Percentiles rank a stretch among this genome's conserved stretches.
Evolutionary conservation across 2,888 invertebrate genomes (phyloP).

Genomic region (Drosophila ustulata): DNA sequence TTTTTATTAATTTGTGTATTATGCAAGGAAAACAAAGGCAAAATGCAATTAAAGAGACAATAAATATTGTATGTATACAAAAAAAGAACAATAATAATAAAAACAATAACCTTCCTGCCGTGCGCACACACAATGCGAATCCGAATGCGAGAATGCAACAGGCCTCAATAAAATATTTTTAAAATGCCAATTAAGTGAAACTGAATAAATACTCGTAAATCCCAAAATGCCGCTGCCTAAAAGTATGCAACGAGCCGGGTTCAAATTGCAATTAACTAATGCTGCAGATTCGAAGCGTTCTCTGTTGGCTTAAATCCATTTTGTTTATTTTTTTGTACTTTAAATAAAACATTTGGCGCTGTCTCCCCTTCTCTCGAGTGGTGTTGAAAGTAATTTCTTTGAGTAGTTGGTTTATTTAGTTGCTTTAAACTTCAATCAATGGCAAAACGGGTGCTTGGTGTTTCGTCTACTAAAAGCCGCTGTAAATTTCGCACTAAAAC

Average conservation of each 20-base stretch:
- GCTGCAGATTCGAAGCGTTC: constrained; percentile 36
- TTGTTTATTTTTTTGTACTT: constrained; percentile 38
- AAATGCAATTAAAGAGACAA: constrained; percentile 35
- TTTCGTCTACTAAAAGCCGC: constrained; percentile 74
- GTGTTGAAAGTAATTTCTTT: constrained; percentile 41
- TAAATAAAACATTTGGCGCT: constrained; percentile 20
- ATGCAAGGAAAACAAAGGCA: constrained; percentile 22
- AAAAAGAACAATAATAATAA: constrained; percentile 46
- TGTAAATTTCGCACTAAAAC: constrained; percentile 77
- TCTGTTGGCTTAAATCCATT: constrained; percentile 5
- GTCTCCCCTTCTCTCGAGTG: constrained; percentile 36
- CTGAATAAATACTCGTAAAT: constrained; percentile 13
- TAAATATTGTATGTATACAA: constrained; percentile 31
- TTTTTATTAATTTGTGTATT: constrained; percentile 39
- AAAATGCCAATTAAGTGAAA: constrained; percentile 43
- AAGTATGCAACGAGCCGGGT: constrained; percentile 42
- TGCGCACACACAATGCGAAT: constrained; percentile 64
- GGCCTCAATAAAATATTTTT: constrained; percentile 23
- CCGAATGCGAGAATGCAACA: constrained; percentile 16
- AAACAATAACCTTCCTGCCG: constrained; percentile 84
- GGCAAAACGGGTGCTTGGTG: constrained; percentile 69
- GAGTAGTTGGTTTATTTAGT: constrained; percentile 59
- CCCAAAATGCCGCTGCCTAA: constrained; percentile 36
- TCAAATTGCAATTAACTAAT: constrained; percentile 26
- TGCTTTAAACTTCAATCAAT: constrained; percentile 60